A percentile compares a stretch with the other conserved stretches of the same genome.
Evolutionary conservation across 2,113 vertebrate genomes (phyloP).

Genomic region (Podarcis cretensis): DNA sequence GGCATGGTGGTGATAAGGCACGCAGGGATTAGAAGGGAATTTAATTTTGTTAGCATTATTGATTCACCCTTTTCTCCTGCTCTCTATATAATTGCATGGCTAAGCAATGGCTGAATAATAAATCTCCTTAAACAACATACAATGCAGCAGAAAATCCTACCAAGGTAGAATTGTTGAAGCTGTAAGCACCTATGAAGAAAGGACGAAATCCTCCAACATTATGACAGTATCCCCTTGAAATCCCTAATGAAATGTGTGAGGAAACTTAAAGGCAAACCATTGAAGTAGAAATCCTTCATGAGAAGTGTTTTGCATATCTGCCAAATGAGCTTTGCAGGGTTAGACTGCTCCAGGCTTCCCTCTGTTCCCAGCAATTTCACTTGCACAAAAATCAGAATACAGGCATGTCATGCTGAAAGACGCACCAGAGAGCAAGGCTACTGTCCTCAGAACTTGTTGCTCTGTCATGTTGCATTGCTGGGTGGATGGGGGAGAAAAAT

Average conservation of each 20-base stretch:
- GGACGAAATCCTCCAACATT: background rate
- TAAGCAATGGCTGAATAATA: background rate
- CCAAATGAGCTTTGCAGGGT: conserved; percentile 3
- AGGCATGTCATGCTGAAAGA: background rate
- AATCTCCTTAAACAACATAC: background rate
- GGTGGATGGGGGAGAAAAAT: background rate
- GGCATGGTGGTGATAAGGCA: background rate
- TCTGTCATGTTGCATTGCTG: background rate
- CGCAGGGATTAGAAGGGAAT: background rate
- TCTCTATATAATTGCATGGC: background rate
- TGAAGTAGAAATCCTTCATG: background rate
- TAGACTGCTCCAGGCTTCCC: background rate
- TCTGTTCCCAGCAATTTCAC: background rate
- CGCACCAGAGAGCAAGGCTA: background rate
- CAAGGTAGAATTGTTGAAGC: background rate
- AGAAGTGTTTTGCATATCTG: conserved; percentile 9
- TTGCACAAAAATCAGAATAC: background rate
- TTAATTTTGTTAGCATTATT: background rate
- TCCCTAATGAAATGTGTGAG: background rate
- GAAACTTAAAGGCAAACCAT: conserved; percentile 11
- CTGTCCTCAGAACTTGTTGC: background rate
- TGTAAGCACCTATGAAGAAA: background rate
- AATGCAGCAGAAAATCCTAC: background rate
- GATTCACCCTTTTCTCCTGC: background rate
- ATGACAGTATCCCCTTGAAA: conserved; percentile 15